Base-by-base conservation (phyloP, 2,888 invertebrate species). In the Perithous albicinctus region DNA sequence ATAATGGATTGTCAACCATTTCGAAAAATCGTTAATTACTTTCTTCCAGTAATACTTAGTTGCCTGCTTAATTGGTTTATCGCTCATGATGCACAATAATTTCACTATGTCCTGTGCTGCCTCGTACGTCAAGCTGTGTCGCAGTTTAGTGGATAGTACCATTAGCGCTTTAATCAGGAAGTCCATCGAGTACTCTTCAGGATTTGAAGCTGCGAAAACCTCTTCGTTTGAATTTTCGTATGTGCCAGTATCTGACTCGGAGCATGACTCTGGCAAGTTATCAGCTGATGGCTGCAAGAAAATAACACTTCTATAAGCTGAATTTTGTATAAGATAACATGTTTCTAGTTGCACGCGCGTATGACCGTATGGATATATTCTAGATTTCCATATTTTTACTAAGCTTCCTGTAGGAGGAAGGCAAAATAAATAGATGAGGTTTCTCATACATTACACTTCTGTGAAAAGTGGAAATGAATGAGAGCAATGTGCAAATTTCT, bases 1-100 rank as follows among this genome's bases (percentile, higher is more conserved):
- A 26, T 61, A 48, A 70, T 70, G 70, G 35, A 78, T 63, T n/a
- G 20, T 29, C 26, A 66, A 15, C 10, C 15, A 32, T 8, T 7
- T 54, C 3, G 66, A 18, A 54, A 73, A 72, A 32, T 26, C 15
- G 54, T 78, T 59, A 12, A 73, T n/a, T 41, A 78, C 54, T 35
- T 73, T 73, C 51, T 73, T 72, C 56, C 66, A 72, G 18, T 61
- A 41, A 41, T 78, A 69, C 59, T 78, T 73, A 23, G 70, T 38
- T 20, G 35, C 32, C 20, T 66, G 51, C 10, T 8, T 43, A 10
- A 18, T 20, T 15, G 26, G 12, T 20, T 35, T 18, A 48, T 32
- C 38, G 26, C 10, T 15, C 29, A 59, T 18, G 32, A 46, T 20
- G n/a, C 43, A 15, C 18, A 51, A 46, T 12, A 72, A 26, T 32